These are phyloP conservation scores for Enteromius afrohamiltoni DNA, from an alignment of 2,797 vertebrate species.

Conservation along the genomic window DNA sequence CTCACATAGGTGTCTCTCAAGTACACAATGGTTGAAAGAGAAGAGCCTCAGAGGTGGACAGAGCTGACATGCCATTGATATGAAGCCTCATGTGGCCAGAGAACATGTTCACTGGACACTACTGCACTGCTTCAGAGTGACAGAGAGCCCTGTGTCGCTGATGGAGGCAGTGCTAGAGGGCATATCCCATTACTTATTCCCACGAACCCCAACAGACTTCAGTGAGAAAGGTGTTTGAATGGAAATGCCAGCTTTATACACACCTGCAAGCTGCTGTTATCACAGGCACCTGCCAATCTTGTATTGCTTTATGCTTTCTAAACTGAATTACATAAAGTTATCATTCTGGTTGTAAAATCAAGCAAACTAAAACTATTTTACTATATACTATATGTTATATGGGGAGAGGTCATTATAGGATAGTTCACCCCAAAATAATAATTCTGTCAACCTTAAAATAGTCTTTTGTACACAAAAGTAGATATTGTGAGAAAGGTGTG, in stretches of 20 bases:
- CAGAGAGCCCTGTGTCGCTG: constrained; percentile 39
- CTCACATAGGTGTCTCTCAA: not conserved
- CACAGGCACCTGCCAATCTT: constrained; percentile 6
- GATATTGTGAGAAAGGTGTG: not conserved
- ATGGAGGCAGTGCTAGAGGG: constrained; percentile 48
- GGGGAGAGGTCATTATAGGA: not conserved
- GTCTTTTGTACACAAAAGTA: not conserved
- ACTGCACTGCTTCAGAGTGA: constrained; percentile 21
- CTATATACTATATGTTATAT: not conserved
- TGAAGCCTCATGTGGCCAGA: not conserved
- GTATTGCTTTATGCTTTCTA: not conserved
- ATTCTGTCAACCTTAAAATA: not conserved
- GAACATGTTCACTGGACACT: constrained; percentile 30
- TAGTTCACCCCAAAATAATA: not conserved
- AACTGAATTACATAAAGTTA: not conserved
- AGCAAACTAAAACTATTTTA: not conserved
- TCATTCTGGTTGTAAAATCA: not conserved
- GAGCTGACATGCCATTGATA: constrained; percentile 21
- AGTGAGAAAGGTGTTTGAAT: constrained; percentile 11
- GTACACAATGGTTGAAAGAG: not conserved
- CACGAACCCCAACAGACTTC: constrained; percentile 39
- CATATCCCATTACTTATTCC: constrained; percentile 40
- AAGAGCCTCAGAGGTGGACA: not conserved
- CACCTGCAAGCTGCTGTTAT: not conserved
- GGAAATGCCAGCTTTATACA: constrained; percentile 21